Base-by-base conservation (phyloP, 2,888 invertebrate genomes). In the Andrena bicolor region DNA sequence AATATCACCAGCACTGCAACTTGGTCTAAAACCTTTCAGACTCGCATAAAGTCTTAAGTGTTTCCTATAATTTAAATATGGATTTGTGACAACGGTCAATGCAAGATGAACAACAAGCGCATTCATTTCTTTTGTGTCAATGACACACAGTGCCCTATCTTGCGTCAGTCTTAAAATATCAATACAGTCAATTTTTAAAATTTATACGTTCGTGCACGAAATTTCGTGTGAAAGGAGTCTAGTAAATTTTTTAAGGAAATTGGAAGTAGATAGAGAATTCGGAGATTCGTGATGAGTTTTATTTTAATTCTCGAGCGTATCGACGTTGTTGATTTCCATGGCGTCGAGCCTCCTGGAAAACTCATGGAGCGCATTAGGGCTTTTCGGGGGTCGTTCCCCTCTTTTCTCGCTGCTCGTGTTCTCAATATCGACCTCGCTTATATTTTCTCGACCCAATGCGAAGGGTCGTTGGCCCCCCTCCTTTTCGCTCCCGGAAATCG, bases 361-460 rank as follows among this genome's bases (percentile, higher is more conserved):
- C 87, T 88, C 85, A 65, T 71, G 82, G 76, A 65, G 68, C 81
- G 75, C 82, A 83, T 88, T 88, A 80, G 81, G 83, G 80, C 66
- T 86, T 83, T 84, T 86, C 70, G 85, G 81, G 77, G 79, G 77
- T 83, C 86, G 77, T 83, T 88, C 83, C 78, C 86, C 79, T 80
- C 77, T 82, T 85, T 83, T 80, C 80, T 68, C 78, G 76, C 77
- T 73, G 75, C 76, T 71, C 79, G 75, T 76, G 80, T 84, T 84
- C 87, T 81, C 85, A 81, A 87, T 89, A 88, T 88, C 88, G 88
- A 88, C 80, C 88, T 71, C 68, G 76, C 76, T 82, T 86, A 69
- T 83, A 86, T 88, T 88, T 88, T 87, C 88, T 80, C 87, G 87
- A 87, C 87, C 85, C 83, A 83, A 85, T 87, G 82, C 80, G 80